Percentiles rank a stretch among this genome's conserved stretches.
These are phyloP conservation scores for Enteromius unitaeniatus DNA, from an alignment of 2,797 vertebrate genomes.

Conservation along the genomic window DNA sequence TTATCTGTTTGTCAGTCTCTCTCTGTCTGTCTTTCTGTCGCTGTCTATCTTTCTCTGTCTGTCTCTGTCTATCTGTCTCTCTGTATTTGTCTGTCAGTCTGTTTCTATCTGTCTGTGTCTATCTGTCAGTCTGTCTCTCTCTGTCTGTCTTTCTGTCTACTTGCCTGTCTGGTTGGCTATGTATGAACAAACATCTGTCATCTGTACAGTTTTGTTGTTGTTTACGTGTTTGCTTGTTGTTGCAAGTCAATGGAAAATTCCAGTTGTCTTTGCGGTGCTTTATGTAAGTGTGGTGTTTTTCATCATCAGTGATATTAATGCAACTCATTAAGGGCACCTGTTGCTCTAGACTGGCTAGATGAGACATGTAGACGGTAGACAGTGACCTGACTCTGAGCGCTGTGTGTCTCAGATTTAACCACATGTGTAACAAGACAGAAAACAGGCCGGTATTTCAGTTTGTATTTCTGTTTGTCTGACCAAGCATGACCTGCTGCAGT, in stretches of 20 bases:
- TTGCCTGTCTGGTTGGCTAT: neutral
- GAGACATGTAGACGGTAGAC: slow-evolving; percentile 17
- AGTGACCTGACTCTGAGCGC: slow-evolving; percentile 18
- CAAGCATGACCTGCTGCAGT: slow-evolving; percentile 14
- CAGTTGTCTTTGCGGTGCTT: slow-evolving; percentile 34
- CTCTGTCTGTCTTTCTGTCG: neutral
- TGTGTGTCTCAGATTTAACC: neutral
- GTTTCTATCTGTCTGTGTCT: neutral
- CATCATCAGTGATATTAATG: slow-evolving; percentile 11
- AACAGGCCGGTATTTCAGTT: neutral
- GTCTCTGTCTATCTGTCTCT: neutral
- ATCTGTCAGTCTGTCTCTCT: neutral
- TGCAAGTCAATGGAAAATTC: slow-evolving; percentile 23
- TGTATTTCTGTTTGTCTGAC: slow-evolving; percentile 1
- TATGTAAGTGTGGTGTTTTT: slow-evolving; percentile 27
- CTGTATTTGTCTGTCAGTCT: neutral
- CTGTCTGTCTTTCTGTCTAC: neutral
- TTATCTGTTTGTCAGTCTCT: neutral
- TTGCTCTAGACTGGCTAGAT: slow-evolving; percentile 46
- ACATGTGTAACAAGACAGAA: neutral
- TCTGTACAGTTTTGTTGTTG: neutral
- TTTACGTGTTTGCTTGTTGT: neutral
- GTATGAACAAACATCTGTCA: neutral
- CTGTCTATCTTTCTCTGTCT: neutral
- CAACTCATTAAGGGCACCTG: slow-evolving; percentile 51